A percentile compares a stretch with the other conserved stretches of the same genome.
These are phyloP conservation scores for Anolis apletophallus DNA, from an alignment of 2,797 vertebrate species.

Conservation along the genomic window DNA sequence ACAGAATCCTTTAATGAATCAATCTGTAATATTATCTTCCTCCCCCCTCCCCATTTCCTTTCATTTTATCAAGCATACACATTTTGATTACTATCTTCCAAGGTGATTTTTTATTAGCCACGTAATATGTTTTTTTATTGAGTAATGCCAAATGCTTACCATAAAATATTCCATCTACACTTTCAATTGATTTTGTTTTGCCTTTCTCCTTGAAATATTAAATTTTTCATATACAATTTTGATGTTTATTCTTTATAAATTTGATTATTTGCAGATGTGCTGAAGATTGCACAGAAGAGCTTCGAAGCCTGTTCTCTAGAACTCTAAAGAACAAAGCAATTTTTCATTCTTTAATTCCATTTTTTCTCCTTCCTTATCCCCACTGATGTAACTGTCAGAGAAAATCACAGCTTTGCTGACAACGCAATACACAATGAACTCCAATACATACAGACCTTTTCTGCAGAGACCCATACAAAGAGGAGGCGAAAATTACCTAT, in stretches of 20 bases:
- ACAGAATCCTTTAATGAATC: too few relatives aligned
- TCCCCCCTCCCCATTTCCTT: neutral
- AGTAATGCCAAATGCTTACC: slow-evolving; percentile 59
- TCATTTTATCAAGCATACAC: neutral
- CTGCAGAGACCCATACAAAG: slow-evolving; percentile 60
- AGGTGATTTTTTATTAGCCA: slow-evolving; percentile 63
- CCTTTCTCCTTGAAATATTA: slow-evolving; percentile 48
- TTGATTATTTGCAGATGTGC: slow-evolving; percentile 62
- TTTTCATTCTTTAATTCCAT: slow-evolving; percentile 80
- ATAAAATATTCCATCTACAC: slow-evolving; percentile 59
- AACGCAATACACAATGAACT: slow-evolving; percentile 73
- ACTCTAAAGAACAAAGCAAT: slow-evolving; percentile 68
- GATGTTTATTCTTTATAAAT: slow-evolving; percentile 64
- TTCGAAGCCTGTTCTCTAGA: slow-evolving; percentile 61
- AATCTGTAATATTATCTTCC: too few relatives aligned
- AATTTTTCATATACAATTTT: slow-evolving; percentile 59
- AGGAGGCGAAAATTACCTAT: slow-evolving; percentile 70
- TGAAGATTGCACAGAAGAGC: slow-evolving; percentile 60
- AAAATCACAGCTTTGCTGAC: slow-evolving; percentile 75
- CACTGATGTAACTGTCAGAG: slow-evolving; percentile 70
- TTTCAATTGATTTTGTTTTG: slow-evolving; percentile 59
- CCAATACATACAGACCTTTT: slow-evolving; percentile 68
- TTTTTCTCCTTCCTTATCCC: slow-evolving; percentile 80
- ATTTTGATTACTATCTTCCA: slow-evolving; percentile 56
- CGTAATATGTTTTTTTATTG: slow-evolving; percentile 53